Evolutionary conservation across 2,113 vertebrate genomes (phyloP).

Genomic region (Semicossyphus pulcher): DNA sequence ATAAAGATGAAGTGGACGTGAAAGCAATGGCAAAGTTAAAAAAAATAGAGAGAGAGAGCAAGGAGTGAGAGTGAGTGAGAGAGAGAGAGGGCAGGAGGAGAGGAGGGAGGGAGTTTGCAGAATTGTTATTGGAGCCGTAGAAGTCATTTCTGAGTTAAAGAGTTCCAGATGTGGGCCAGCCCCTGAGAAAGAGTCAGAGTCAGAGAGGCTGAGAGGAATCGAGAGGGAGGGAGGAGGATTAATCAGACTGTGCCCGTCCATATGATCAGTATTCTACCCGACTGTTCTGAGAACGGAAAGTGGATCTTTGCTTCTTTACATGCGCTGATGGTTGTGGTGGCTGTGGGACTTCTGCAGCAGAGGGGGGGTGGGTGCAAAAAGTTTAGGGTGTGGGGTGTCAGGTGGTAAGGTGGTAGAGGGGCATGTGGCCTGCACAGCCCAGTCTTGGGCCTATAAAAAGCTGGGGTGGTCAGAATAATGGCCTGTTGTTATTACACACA

Average conservation of each 20-base stretch:
- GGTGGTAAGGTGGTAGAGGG: conserved; percentile 73
- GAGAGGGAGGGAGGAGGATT: conserved; percentile 52
- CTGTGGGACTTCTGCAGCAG: neutral
- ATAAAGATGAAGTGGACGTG: conserved; percentile 69
- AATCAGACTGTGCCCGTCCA: conserved; percentile 40
- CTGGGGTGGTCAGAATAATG: conserved; percentile 75
- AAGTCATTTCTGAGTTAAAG: conserved; percentile 85
- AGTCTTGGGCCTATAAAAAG: conserved; percentile 70
- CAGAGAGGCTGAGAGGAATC: conserved; percentile 49
- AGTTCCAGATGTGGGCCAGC: conserved; percentile 85
- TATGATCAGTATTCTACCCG: conserved; percentile 36
- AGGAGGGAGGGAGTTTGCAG: conserved; percentile 63
- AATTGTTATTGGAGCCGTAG: conserved; percentile 84
- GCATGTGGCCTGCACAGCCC: conserved; percentile 57
- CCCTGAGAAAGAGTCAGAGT: conserved; percentile 61
- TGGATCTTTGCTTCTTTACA: conserved; percentile 6
- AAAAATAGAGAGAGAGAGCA: conserved; percentile 20
- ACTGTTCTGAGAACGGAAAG: neutral
- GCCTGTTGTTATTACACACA: conserved; percentile 70
- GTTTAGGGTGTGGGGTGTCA: conserved; percentile 71
- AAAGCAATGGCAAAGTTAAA: conserved; percentile 51
- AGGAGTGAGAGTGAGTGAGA: conserved; percentile 43
- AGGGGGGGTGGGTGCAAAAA: conserved; percentile 12
- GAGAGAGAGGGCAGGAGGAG: conserved; percentile 52
- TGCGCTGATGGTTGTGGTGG: conserved; percentile 8